Evolutionary conservation across 2,797 vertebrate genomes (phyloP).

Genomic region (Podargus strigoides): DNA sequence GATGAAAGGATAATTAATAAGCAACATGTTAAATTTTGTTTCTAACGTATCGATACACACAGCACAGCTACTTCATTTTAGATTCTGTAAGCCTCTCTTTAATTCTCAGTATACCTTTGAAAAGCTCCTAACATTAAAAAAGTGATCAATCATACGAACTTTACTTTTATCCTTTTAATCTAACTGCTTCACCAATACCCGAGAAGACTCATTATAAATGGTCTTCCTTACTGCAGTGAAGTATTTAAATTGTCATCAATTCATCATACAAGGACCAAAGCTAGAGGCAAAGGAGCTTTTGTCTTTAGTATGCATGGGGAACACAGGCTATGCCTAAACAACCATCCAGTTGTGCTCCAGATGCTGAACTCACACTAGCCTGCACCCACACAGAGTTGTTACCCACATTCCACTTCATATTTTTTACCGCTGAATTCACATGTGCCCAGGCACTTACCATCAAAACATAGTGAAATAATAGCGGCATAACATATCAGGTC

Average conservation of each 20-base stretch:
- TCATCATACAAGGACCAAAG: neutral
- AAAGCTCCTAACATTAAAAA: neutral
- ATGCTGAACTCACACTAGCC: neutral
- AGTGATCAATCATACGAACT: neutral
- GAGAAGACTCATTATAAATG: neutral
- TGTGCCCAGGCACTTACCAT: neutral
- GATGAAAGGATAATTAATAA: slow-evolving; percentile 40
- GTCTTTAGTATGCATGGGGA: neutral
- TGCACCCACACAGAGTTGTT: neutral
- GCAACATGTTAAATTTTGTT: neutral
- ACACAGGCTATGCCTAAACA: neutral
- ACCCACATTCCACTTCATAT: neutral
- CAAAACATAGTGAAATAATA: neutral
- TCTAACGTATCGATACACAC: neutral
- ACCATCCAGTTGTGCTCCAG: neutral
- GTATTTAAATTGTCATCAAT: neutral
- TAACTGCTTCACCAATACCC: neutral
- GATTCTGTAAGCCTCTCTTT: neutral
- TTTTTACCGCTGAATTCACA: slow-evolving; percentile 8
- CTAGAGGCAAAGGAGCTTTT: neutral
- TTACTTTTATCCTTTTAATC: neutral
- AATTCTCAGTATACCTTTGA: neutral
- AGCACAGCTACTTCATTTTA: slow-evolving; percentile 19
- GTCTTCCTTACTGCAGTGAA: neutral
- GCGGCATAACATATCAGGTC: neutral